Evolutionary conservation across 2,888 invertebrate species (phyloP), one percentile per base, ranked within the genome.

Genomic region (Cecidostiba fungosa): DNA sequence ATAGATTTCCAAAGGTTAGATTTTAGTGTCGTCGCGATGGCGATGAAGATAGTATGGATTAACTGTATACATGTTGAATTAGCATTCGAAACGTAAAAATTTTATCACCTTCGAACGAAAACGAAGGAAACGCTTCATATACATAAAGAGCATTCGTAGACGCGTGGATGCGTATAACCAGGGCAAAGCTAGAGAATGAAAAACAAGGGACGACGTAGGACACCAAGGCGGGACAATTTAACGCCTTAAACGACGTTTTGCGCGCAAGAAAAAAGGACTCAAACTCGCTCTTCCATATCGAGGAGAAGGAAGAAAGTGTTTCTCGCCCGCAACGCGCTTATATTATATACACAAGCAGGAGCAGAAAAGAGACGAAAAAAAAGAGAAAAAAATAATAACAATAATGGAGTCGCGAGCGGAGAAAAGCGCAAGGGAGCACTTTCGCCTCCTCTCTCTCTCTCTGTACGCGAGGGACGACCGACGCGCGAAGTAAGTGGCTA

Each of bases 401-500:
- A 84, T 69, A 85, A 77, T 87, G 86, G 86, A 86, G 86, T 77
- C 87, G 85, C 74, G 81, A n/a, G 72, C 43, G 88, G 90, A 91
- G 90, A 91, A 92, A 92, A 92, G 91, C 89, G 91, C 91, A 90
- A 90, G 89, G 89, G 90, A 89, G 88, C 87, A 89, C 89, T 86
- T 87, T 87, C 74, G 72, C 81, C 81, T 81, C 83, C 50, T 10
- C 47, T 14, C 36, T n/a, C n/a, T n/a, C 12, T 54, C 14, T 19
- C 39, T 29, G 47, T 32, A 76, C 82, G 84, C 85, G 81, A 73
- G 86, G 84, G 87, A 79, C 70, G 50, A 77, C 84, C 77, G 78
- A n/a, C 86, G 86, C 54, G 86, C 54, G 86, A 90, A 90, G 90
- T 86, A 85, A 87, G 85, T 87, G 79, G 77, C 80, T 85, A 82